Evolutionary conservation across 2,113 vertebrate genomes (phyloP).

Genomic region (mouse (Mus musculus)): DNA sequence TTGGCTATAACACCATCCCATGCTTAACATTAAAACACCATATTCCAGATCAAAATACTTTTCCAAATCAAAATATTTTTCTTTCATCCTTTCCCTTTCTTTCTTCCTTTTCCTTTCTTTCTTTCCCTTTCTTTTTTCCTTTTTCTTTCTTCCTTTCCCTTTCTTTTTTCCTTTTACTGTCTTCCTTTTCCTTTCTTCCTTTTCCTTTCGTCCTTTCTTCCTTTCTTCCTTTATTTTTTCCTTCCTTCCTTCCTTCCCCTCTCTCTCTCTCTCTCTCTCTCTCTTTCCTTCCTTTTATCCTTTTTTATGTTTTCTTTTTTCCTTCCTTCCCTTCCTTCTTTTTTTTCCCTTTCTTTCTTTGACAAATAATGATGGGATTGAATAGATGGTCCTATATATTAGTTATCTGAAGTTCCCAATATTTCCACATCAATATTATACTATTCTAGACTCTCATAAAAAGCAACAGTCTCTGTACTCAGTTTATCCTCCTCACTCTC

Average conservation of each 20-base stretch:
- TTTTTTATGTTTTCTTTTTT: too few relatives aligned
- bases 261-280: too few relatives aligned
- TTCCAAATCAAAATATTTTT: neutral
- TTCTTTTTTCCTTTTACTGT: neutral
- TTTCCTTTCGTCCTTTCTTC: too few relatives aligned
- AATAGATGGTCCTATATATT: neutral
- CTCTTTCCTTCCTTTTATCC: too few relatives aligned
- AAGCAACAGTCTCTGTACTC: neutral
- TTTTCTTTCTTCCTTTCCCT: neutral
- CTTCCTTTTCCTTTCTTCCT: neutral
- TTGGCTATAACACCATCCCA: neutral
- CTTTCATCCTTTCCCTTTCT: neutral
- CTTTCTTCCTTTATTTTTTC: too few relatives aligned
- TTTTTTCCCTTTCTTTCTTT: neutral
- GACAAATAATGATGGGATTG: neutral
- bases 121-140: neutral
- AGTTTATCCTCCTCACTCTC: neutral
- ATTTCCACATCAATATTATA: neutral
- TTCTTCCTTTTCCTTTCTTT: neutral
- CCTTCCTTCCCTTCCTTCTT: too few relatives aligned
- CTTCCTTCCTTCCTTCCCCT: too few relatives aligned
- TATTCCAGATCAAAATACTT: slow-evolving; percentile 20
- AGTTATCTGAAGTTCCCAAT: neutral
- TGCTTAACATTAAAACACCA: neutral
- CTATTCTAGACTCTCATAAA: neutral